These are phyloP conservation scores for Chiloscyllium punctatum DNA, from an alignment of 2,797 vertebrate genomes.

Conservation along the genomic window DNA sequence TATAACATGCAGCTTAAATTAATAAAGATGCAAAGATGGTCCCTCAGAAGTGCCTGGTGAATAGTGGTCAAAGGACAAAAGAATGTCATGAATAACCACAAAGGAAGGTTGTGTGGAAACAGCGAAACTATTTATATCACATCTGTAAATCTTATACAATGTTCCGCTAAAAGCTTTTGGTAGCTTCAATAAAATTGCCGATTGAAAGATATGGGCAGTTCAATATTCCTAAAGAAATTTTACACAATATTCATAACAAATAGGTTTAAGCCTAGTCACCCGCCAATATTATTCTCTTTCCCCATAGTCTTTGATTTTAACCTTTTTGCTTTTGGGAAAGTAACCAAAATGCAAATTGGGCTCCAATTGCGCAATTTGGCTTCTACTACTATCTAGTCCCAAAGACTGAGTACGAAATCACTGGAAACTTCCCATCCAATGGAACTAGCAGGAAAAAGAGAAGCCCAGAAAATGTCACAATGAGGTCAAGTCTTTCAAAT, in stretches of 20 bases:
- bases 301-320: not conserved
- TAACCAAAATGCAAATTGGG: not conserved
- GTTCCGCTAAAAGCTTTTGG: not conserved
- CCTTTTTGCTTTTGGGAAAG: not conserved
- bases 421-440: not conserved
- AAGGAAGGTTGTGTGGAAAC: not conserved
- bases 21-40: not conserved
- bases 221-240: not conserved
- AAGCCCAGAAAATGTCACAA: not conserved
- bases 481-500: not conserved
- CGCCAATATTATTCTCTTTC: not conserved
- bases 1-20: not conserved
- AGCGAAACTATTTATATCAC: not conserved
- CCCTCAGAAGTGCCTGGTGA: not conserved
- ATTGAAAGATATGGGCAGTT: slow-evolving; percentile 11
- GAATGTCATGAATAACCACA: not conserved
- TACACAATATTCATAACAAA: not conserved
- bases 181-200: not conserved
- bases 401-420: not conserved
- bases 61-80: not conserved
- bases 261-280: not conserved
- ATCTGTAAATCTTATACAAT: not conserved
- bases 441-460: not conserved
- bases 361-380: not conserved
- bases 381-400: not conserved